Evolutionary conservation across 2,797 vertebrate species (phyloP).

Genomic region (Crossoptilon crossoptilon): DNA sequence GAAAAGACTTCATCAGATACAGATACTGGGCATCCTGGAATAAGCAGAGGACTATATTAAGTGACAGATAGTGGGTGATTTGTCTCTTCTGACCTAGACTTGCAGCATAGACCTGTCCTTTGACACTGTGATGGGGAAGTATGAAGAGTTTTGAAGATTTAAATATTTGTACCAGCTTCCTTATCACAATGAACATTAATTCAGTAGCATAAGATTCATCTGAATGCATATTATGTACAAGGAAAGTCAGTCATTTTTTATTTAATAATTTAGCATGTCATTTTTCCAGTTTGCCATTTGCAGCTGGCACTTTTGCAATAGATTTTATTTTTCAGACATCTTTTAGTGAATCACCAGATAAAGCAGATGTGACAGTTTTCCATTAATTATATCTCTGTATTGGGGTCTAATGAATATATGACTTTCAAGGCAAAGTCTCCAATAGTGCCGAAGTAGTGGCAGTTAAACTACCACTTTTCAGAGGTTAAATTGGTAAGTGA

Average conservation of each 20-base stretch:
- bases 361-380: constrained; percentile 44
- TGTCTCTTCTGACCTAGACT: background rate
- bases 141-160: background rate
- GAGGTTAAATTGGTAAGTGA: background rate
- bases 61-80: background rate
- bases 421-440: constrained; percentile 3
- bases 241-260: constrained; percentile 15
- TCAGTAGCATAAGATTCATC: background rate
- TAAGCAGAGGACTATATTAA: background rate
- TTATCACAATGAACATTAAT: background rate
- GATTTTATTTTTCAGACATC: constrained; percentile 45
- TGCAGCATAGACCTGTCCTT: background rate
- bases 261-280: constrained; percentile 25
- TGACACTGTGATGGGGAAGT: background rate
- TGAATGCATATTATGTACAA: background rate
- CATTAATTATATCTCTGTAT: constrained; percentile 38
- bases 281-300: constrained; percentile 36
- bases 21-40: background rate
- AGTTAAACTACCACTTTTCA: constrained; percentile 1
- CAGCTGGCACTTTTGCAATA: constrained; percentile 42
- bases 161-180: background rate
- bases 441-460: background rate
- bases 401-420: constrained; percentile 31
- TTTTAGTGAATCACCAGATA: constrained; percentile 30
- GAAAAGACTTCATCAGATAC: background rate